Conservation (phyloP, 2,797 vertebrate species). For the Potorous gilbertii region DNA sequence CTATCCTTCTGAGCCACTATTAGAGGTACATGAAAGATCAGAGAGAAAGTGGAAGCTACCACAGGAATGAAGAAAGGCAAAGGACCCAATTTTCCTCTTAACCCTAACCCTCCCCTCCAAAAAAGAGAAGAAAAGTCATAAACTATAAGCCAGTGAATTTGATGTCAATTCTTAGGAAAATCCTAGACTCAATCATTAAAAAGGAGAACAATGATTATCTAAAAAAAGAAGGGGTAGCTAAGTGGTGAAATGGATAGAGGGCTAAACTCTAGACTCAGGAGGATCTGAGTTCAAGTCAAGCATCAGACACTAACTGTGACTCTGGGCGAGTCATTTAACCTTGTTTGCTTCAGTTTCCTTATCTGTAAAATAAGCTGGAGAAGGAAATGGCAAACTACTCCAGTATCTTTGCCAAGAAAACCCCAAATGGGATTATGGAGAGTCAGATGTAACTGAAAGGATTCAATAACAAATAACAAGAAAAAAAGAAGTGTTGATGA, state of each 20-base stretch:
- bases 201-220: not conserved
- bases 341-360: not conserved
- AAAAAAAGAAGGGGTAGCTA: not conserved
- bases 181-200: not conserved
- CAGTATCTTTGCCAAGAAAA: not conserved
- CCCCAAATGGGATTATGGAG: not conserved
- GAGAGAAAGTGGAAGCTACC: not conserved
- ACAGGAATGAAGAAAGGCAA: not conserved
- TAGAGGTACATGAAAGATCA: not conserved
- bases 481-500: not conserved
- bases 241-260: not conserved
- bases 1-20: not conserved
- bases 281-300: not conserved
- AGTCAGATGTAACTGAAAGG: not conserved
- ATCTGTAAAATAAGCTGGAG: not conserved
- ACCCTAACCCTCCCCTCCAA: fast-evolving
- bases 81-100: not conserved
- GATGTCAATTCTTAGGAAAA: not conserved
- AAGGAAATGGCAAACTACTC: not conserved
- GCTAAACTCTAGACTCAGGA: not conserved
- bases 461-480: not conserved
- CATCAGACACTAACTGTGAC: not conserved
- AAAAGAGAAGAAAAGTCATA: not conserved
- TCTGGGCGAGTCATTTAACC: not conserved
- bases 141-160: not conserved